These are phyloP conservation scores for Sarcophaga rosellei DNA, from an alignment of 2,888 invertebrate species.

Conservation along the genomic window DNA sequence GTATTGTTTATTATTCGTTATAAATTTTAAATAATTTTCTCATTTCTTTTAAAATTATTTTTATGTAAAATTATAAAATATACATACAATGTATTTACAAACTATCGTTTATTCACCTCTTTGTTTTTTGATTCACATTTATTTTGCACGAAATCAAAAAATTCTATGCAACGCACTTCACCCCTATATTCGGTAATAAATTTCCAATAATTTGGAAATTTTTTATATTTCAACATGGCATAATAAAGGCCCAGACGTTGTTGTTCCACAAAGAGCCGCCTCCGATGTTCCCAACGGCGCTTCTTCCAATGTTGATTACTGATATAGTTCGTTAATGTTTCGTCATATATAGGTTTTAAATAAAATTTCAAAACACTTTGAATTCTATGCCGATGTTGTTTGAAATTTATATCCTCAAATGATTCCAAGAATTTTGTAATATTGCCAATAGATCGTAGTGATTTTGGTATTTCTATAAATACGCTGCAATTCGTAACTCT, in stretches of 20 bases:
- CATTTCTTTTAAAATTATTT: no score
- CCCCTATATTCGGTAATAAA: constrained; percentile 71
- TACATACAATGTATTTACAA: no score
- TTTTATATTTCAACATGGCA: constrained; percentile 76
- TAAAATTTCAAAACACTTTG: constrained; percentile 52
- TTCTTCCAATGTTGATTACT: constrained; percentile 73
- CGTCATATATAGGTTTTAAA: constrained; percentile 70
- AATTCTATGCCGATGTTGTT: constrained; percentile 56
- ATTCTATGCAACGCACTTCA: constrained; percentile 74
- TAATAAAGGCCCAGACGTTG: constrained; percentile 75
- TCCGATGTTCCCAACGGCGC: constrained; percentile 67
- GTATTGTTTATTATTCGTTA: no score
- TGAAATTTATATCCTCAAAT: constrained; percentile 64
- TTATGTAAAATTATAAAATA: no score
- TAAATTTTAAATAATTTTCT: no score
- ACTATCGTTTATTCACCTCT: not conserved
- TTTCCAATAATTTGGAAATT: constrained; percentile 75
- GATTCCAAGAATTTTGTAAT: constrained; percentile 68
- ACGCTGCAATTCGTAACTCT: constrained; percentile 49
- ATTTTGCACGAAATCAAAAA: constrained; percentile 74
- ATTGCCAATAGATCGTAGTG: constrained; percentile 50
- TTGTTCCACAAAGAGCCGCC: constrained; percentile 71
- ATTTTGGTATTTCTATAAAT: constrained; percentile 66
- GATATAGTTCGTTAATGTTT: constrained; percentile 65
- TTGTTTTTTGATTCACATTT: constrained; percentile 32